Evolutionary conservation across 2,888 invertebrate genomes (phyloP).

Genomic region (Pyrrhosoma nymphula): DNA sequence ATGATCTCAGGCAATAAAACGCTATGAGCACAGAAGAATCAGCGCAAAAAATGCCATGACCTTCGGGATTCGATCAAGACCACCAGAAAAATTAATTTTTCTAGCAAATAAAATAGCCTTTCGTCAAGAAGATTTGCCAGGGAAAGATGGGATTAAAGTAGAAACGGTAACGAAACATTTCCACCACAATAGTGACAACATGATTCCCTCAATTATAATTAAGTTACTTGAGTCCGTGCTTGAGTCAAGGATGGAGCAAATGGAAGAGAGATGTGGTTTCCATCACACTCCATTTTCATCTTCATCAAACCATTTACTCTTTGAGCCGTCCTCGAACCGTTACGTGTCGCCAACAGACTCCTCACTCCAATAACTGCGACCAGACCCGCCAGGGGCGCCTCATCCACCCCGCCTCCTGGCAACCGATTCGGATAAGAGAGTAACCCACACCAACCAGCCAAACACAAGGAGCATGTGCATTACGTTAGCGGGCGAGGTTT

Average conservation of each 20-base stretch:
- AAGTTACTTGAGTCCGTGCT: not conserved
- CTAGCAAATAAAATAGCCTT: not conserved
- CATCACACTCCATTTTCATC: not conserved
- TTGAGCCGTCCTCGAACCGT: not conserved
- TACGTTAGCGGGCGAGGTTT: slow-evolving; percentile 71
- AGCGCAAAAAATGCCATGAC: too few relatives aligned
- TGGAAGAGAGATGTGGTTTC: not conserved
- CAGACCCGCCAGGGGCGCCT: not conserved
- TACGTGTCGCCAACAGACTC: not conserved
- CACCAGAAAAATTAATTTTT: too few relatives aligned
- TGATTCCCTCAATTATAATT: not conserved
- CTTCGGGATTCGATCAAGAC: too few relatives aligned
- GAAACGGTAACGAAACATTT: not conserved
- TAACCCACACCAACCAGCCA: not conserved
- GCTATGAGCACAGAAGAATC: too few relatives aligned
- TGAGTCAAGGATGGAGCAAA: not conserved
- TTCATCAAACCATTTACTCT: not conserved
- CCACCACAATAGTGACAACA: not conserved
- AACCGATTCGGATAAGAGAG: not conserved
- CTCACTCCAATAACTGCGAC: not conserved
- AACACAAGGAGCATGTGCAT: not conserved
- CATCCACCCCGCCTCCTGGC: not conserved
- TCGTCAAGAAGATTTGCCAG: not conserved
- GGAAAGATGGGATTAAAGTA: not conserved
- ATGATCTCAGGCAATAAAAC: too few relatives aligned